Evolutionary conservation across 2,113 vertebrate species (phyloP).

Genomic region (Tenrec ecaudatus): DNA sequence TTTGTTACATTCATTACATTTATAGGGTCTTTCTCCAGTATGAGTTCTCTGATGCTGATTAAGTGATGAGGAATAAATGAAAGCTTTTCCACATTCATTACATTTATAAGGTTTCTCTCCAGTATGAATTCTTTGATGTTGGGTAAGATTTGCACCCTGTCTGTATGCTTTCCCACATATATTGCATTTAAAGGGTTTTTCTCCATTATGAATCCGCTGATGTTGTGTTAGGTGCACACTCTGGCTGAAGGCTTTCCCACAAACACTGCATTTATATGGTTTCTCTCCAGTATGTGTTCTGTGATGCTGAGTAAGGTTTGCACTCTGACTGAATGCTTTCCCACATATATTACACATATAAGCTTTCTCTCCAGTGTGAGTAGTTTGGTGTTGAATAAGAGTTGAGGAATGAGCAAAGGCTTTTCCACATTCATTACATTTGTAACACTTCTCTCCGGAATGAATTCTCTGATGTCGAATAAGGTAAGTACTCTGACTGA

Average conservation of each 20-base stretch:
- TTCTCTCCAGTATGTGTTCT: constrained; percentile 83
- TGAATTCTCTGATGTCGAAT: constrained; percentile 83
- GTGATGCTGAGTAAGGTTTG: constrained; percentile 83
- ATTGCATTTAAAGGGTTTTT: constrained; percentile 82
- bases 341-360: constrained; percentile 81
- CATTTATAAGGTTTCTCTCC: constrained; percentile 85
- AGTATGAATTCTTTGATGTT: constrained; percentile 82
- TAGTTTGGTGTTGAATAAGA: constrained; percentile 83
- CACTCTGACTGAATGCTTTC: constrained; percentile 84
- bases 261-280: constrained; percentile 80
- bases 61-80: constrained; percentile 83
- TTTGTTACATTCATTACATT: constrained; percentile 83
- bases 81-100: constrained; percentile 83
- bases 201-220: constrained; percentile 84
- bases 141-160: constrained; percentile 81
- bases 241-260: constrained; percentile 84
- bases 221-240: constrained; percentile 83
- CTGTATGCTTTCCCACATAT: constrained; percentile 79
- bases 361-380: constrained; percentile 84
- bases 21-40: constrained; percentile 84
- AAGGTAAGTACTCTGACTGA: constrained; percentile 81
- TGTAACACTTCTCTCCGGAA: constrained; percentile 82
- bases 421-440: constrained; percentile 81
- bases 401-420: constrained; percentile 82
- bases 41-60: constrained; percentile 84